Evolutionary conservation across 2,888 invertebrate species (phyloP), one percentile per base, ranked within the genome.

Genomic region (Eledone cirrhosa): DNA sequence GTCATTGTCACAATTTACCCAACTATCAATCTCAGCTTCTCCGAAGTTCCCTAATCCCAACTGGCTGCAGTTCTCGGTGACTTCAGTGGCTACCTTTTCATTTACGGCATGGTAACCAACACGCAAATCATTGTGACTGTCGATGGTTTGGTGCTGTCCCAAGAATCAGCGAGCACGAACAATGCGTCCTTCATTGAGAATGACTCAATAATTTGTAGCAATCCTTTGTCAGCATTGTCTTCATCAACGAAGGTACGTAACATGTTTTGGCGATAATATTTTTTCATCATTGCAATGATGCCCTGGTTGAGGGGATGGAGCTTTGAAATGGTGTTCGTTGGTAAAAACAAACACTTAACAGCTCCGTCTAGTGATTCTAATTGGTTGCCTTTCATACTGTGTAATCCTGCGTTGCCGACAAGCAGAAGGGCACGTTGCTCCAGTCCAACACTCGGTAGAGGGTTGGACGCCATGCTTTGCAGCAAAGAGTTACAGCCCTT

Each of bases 311-410:
- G 72, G 5, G 31, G 41, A 0, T 29, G 29, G 4, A 19, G 29
- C 29, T 29, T 31, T 33, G 72, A 29, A 72, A 14, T 72, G 72
- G 72, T 72, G 72, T 29, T 72, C 22, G 13, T 29, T 72, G 72
- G 53, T n/a, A 69, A n/a, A 69, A 69, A 69, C 5, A 69, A 69
- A 31, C 69, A 69, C 14, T 22, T 53, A 8, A n/a, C 7, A 24
- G 22, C 27, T 13, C 69, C 31, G 24, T 69, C 69, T 69, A 29
- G 13, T 16, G 11, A 69, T 69, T 69, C 24, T 69, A 69, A 69
- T 69, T 69, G 69, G 24, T 16, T 11, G 69, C 24, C 13, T 69
- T 69, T 69, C 69, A 69, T 13, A 69, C 69, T n/a, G 24, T 31
- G 11, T 69, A 29, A n/a, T 22, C 22, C 53, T 22, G 53, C 53